Conservation (phyloP, 2,113 vertebrate species). For the Microcebus tavaratra region DNA sequence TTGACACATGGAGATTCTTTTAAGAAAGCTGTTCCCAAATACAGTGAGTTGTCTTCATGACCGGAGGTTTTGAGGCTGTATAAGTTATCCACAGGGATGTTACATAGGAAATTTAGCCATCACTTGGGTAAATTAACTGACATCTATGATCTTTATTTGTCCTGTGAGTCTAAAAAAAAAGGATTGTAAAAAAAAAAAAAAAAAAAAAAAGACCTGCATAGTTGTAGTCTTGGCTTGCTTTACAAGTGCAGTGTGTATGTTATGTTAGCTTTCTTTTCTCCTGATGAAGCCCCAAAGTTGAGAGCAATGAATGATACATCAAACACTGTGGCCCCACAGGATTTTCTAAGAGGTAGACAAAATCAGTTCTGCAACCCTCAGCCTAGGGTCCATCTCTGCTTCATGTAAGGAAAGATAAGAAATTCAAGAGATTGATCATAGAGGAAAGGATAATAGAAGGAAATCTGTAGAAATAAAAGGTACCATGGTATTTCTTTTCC, state of each 20-base stretch:
- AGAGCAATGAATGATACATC: not conserved
- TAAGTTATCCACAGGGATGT: not conserved
- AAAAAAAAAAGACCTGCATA: too few relatives aligned
- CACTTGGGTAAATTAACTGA: not conserved
- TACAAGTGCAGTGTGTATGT: not conserved
- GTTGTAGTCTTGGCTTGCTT: not conserved
- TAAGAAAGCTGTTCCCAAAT: conserved; percentile 21
- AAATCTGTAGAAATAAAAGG: not conserved
- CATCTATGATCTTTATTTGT: not conserved
- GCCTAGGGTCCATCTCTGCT: not conserved
- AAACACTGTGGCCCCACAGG: not conserved
- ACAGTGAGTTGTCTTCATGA: not conserved
- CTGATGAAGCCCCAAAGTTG: not conserved
- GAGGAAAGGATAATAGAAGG: not conserved
- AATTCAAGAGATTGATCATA: not conserved
- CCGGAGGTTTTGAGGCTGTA: not conserved
- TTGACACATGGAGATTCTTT: conserved; percentile 21
- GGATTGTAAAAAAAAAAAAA: not conserved
- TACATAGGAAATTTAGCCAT: not conserved
- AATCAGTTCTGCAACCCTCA: not conserved
- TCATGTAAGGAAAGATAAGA: not conserved
- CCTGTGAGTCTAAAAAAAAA: not conserved
- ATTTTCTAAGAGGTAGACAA: not conserved
- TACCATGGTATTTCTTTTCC: not conserved
- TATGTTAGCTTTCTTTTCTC: not conserved